Percentiles rank a stretch among this genome's conserved stretches.
phyloP scores from a whole-genome alignment of 2,113 vertebrate species.

The Trochalopteron elliotii region DNA sequence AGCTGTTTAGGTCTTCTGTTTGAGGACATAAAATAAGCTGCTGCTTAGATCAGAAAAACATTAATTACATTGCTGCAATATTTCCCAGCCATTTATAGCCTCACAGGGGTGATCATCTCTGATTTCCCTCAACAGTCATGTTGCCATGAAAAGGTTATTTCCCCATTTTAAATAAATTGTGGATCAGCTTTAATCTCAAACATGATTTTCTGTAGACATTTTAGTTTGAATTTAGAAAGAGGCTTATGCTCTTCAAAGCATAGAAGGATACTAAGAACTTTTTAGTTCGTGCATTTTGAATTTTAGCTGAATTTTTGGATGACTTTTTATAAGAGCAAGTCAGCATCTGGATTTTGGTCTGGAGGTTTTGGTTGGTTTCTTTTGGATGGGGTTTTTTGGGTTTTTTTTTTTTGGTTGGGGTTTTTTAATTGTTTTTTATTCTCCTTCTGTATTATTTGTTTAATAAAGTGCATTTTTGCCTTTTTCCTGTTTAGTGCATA shows the following conservation, averaged over 20 bases:
- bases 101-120: background rate
- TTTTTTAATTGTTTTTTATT: background rate
- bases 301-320: background rate
- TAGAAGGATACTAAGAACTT: background rate
- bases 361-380: background rate
- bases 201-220: background rate
- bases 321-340: background rate
- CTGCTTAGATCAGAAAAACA: background rate
- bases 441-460: background rate
- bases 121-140: background rate
- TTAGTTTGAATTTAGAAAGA: background rate
- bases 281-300: background rate
- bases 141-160: background rate
- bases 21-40: background rate
- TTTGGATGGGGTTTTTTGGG: background rate
- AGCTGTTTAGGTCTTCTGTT: background rate
- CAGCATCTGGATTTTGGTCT: background rate
- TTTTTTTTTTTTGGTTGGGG: background rate
- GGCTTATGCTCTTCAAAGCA: background rate
- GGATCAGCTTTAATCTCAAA: background rate
- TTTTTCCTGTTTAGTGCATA: slow-evolving; percentile 73
- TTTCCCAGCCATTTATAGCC: background rate
- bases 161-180: background rate
- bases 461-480: background rate
- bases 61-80: background rate